Evolutionary conservation across 2,797 vertebrate species (phyloP).

Genomic region (Takifugu ocellatus): DNA sequence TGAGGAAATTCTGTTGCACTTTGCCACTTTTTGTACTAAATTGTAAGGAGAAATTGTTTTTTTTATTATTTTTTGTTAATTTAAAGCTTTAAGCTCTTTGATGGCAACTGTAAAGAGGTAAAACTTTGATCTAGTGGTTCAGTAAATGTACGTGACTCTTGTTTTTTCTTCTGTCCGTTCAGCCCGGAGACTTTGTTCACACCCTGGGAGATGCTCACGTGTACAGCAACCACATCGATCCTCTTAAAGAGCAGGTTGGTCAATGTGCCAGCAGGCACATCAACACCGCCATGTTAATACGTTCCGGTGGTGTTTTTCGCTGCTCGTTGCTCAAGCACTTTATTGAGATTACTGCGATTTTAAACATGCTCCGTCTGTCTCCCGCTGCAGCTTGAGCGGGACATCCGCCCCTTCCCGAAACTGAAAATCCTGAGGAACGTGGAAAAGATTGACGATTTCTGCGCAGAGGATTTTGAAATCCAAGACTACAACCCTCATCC

Average conservation of each 20-base stretch:
- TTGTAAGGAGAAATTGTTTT: no score
- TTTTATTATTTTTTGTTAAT: background rate
- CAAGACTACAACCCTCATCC: slow-evolving; percentile 90
- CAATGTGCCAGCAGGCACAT: rapidly evolving
- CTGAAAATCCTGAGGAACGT: slow-evolving; percentile 87
- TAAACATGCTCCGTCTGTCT: background rate
- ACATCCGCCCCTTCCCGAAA: slow-evolving; percentile 89
- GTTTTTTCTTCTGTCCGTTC: slow-evolving; percentile 10
- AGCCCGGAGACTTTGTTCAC: slow-evolving; percentile 95
- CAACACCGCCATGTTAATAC: no score
- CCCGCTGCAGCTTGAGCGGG: slow-evolving; percentile 84
- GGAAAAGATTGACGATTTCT: slow-evolving; percentile 84
- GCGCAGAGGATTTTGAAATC: slow-evolving; percentile 88
- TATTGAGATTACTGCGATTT: background rate
- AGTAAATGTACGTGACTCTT: background rate
- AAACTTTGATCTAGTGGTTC: no score
- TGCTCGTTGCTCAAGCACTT: no score
- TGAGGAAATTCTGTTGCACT: background rate
- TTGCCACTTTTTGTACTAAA: no score
- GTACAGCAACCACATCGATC: slow-evolving; percentile 90
- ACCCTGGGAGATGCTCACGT: slow-evolving; percentile 94
- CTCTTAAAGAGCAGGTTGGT: slow-evolving; percentile 87
- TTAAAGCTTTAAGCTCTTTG: background rate
- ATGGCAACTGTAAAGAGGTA: no score
- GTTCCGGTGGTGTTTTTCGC: no score